These are phyloP conservation scores for Aplochiton taeniatus DNA, from an alignment of 2,797 vertebrate genomes.

Conservation along the genomic window DNA sequence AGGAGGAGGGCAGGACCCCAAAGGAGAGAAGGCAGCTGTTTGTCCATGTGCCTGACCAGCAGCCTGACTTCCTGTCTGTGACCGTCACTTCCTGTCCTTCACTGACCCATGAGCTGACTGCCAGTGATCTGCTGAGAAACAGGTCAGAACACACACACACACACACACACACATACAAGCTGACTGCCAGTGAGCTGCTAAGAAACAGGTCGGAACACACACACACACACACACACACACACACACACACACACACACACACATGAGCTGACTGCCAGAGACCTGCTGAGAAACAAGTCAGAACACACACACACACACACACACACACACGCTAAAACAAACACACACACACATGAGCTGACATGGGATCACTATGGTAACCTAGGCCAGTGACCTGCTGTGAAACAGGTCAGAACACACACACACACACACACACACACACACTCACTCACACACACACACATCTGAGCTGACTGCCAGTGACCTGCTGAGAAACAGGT, in stretches of 20 bases:
- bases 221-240: too few species aligned
- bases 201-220: slow-evolving; percentile 79
- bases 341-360: slow-evolving; percentile 10
- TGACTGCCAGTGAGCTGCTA: slow-evolving; percentile 92
- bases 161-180: slow-evolving; percentile 79
- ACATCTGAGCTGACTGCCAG: slow-evolving; percentile 84
- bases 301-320: slow-evolving; percentile 8
- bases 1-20: slow-evolving; percentile 13
- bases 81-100: slow-evolving; percentile 73
- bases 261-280: slow-evolving; percentile 89
- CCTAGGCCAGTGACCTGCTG: background rate
- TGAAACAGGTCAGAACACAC: background rate
- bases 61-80: slow-evolving; percentile 54
- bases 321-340: slow-evolving; percentile 4
- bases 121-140: slow-evolving; percentile 90
- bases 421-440: background rate
- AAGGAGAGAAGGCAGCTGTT: slow-evolving; percentile 69
- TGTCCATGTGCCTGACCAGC: slow-evolving; percentile 72
- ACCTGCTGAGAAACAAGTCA: slow-evolving; percentile 90
- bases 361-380: background rate
- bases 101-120: slow-evolving; percentile 86
- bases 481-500: slow-evolving; percentile 92
- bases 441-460: background rate
- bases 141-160: slow-evolving; percentile 71
- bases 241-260: slow-evolving; percentile 61